Percentiles rank a stretch among this genome's conserved stretches.
Evolutionary conservation across 2,797 vertebrate genomes (phyloP).

Genomic region (Nyctibius grandis): DNA sequence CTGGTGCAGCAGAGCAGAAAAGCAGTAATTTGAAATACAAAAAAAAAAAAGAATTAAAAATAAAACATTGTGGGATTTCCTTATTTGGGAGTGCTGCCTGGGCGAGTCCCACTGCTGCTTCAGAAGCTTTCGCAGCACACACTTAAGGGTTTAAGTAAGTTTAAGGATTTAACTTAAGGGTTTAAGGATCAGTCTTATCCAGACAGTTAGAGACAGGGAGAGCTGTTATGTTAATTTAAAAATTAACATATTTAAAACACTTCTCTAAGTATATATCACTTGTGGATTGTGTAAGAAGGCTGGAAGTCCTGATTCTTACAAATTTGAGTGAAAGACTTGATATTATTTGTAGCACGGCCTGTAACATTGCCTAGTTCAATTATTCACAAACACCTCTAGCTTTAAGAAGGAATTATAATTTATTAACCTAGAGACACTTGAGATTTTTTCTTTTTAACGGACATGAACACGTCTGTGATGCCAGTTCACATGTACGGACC

Average conservation of each 20-base stretch:
- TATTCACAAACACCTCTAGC: not conserved
- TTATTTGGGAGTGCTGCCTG: not conserved
- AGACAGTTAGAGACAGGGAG: not conserved
- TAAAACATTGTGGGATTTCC: not conserved
- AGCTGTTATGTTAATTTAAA: not conserved
- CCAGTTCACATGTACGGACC: not conserved
- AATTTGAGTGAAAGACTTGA: not conserved
- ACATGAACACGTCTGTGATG: not conserved
- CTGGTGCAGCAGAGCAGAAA: not conserved
- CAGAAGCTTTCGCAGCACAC: not conserved
- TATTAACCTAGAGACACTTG: not conserved
- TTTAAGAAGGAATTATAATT: not conserved
- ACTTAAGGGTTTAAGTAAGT: too few species aligned
- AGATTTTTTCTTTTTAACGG: not conserved
- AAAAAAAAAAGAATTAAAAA: not conserved
- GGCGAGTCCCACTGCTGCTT: not conserved
- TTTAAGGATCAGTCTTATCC: not conserved
- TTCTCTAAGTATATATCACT: not conserved
- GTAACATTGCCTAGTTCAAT: not conserved
- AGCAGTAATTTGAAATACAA: not conserved
- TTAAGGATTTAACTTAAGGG: too few species aligned
- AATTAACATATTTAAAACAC: not conserved
- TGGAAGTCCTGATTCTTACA: not conserved
- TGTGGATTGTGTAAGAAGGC: not conserved
- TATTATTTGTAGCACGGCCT: not conserved